Conservation (phyloP, 2,797 vertebrate genomes). For the Hipposideros larvatus region DNA sequence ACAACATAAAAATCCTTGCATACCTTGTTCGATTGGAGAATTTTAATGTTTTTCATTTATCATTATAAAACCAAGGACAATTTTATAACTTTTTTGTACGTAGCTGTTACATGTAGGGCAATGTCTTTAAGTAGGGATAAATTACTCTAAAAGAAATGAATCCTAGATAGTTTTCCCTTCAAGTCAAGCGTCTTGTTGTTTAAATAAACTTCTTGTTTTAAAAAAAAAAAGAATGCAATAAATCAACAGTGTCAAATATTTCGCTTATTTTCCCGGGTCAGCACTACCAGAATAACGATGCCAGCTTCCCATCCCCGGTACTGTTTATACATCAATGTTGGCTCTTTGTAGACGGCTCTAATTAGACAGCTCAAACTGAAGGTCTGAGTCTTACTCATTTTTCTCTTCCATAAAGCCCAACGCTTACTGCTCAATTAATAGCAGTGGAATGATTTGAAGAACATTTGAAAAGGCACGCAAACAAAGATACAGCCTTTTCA, state of each 20-base stretch:
- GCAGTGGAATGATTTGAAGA: background rate
- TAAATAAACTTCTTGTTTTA: too few relatives aligned
- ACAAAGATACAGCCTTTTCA: accelerated
- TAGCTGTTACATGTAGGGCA: too few relatives aligned
- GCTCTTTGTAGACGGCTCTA: background rate
- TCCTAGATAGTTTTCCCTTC: too few relatives aligned
- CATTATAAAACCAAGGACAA: too few relatives aligned
- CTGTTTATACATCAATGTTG: background rate
- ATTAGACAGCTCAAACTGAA: background rate
- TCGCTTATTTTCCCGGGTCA: background rate
- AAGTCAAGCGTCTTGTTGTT: too few relatives aligned
- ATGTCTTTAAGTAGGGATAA: too few relatives aligned
- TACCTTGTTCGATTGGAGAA: too few relatives aligned
- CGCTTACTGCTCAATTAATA: background rate
- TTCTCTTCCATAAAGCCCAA: background rate
- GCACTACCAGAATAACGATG: background rate
- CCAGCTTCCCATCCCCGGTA: background rate
- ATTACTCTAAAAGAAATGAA: too few relatives aligned
- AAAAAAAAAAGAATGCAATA: too few relatives aligned
- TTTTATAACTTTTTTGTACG: too few relatives aligned
- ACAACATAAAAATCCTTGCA: too few relatives aligned
- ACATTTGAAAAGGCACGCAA: background rate
- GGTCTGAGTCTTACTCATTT: background rate
- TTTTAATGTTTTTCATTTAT: too few relatives aligned
- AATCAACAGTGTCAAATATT: background rate